phyloP scores from a whole-genome alignment of 1,140 invertebrate genomes.

The Leptonema lineaticorne region DNA sequence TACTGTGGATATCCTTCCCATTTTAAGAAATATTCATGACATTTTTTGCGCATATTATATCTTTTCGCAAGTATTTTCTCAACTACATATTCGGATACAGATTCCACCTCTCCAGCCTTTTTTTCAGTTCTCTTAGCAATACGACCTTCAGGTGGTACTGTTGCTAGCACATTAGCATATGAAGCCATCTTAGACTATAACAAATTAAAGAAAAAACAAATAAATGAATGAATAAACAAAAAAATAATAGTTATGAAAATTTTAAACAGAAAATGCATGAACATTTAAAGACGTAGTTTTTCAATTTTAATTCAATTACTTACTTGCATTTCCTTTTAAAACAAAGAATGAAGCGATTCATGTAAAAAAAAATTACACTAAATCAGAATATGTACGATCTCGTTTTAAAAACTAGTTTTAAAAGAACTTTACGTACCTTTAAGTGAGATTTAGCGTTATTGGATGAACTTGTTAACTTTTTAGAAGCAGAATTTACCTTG shows the following conservation, averaged over 20 bases:
- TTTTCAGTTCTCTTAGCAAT: constrained; percentile 54
- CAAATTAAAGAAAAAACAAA: neutral
- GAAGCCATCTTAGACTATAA: constrained; percentile 2
- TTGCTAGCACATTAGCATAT: constrained; percentile 1
- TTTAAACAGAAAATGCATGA: no score
- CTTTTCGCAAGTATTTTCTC: constrained; percentile 80
- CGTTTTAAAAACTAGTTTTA: no score
- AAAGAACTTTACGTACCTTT: neutral
- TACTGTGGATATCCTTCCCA: constrained; percentile 77
- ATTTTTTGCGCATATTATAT: constrained; percentile 74
- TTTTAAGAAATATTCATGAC: constrained; percentile 78
- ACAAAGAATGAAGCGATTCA: no score
- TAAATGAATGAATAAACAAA: no score
- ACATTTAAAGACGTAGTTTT: no score
- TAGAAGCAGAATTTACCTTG: constrained; percentile 5
- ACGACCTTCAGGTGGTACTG: constrained; percentile 36
- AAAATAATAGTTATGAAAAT: no score
- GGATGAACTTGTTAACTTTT: neutral
- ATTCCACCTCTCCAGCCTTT: constrained; percentile 48
- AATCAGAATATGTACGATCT: no score
- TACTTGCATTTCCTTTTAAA: no score
- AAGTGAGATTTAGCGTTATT: neutral
- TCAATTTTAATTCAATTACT: no score
- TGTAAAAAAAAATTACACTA: no score
- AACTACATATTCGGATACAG: constrained; percentile 64